A percentile compares a stretch with the other conserved stretches of the same genome.
phyloP scores from a whole-genome alignment of 2,113 vertebrate genomes.

The Struthio camelus region DNA sequence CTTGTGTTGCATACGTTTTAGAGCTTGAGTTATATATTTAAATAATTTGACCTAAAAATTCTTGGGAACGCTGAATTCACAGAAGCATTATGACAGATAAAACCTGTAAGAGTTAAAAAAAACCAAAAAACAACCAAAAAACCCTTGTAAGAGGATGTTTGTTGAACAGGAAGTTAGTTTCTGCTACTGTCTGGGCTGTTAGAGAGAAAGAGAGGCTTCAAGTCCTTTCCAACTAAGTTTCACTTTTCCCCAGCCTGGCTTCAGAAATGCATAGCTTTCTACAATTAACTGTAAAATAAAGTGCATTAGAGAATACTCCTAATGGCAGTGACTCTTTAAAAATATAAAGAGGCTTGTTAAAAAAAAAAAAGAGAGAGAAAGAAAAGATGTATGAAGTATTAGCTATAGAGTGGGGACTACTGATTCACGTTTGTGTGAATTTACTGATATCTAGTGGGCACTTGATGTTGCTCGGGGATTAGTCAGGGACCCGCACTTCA shows the following conservation, averaged over 20 bases:
- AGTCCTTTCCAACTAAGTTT: background rate
- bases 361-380: background rate
- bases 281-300: background rate
- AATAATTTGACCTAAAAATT: background rate
- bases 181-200: conserved; percentile 38
- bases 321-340: background rate
- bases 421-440: background rate
- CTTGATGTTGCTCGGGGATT: background rate
- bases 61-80: background rate
- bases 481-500: background rate
- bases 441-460: background rate
- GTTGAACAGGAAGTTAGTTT: conserved; percentile 58
- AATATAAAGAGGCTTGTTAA: background rate
- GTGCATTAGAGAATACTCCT: background rate
- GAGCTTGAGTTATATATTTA: background rate
- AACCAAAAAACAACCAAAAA: background rate
- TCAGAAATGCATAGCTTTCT: background rate
- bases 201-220: background rate
- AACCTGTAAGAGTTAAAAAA: background rate
- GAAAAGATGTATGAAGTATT: background rate
- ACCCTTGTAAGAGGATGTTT: conserved; percentile 69
- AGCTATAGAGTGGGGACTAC: background rate
- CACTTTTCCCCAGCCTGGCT: background rate
- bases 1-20: background rate
- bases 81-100: background rate